Percentiles rank a stretch among this genome's conserved stretches.
These are phyloP conservation scores for Propithecus coquereli DNA, from an alignment of 2,113 vertebrate genomes.

Conservation along the genomic window DNA sequence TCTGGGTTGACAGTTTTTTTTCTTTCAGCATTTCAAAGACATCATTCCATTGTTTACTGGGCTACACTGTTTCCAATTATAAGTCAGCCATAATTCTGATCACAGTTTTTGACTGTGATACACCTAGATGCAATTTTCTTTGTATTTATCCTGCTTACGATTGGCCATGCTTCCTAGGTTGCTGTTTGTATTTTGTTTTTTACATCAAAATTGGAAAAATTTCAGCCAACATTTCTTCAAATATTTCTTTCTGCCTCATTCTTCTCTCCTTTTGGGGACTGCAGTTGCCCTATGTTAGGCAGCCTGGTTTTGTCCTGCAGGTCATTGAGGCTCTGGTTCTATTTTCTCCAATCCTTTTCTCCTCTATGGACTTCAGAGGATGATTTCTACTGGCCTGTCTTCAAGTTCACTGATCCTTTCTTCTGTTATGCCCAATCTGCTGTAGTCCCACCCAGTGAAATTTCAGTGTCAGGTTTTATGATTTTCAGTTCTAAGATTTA, in stretches of 20 bases:
- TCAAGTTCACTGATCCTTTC: background rate
- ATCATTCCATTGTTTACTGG: background rate
- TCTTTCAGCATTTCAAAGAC: background rate
- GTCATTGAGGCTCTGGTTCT: background rate
- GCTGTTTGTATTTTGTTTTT: background rate
- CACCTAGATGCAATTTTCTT: background rate
- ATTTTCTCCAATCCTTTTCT: background rate
- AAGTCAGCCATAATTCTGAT: background rate
- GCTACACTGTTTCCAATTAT: background rate
- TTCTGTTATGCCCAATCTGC: background rate
- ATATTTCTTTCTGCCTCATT: background rate
- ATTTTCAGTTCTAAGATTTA: constrained; percentile 2
- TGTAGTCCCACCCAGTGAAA: background rate
- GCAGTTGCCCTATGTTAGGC: background rate
- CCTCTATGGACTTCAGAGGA: background rate
- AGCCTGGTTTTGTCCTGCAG: background rate
- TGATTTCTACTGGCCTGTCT: background rate
- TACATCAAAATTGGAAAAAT: background rate
- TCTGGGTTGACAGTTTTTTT: background rate
- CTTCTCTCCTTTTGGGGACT: background rate
- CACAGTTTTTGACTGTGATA: background rate
- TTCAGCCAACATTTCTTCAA: background rate
- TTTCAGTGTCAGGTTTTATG: background rate
- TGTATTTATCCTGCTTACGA: background rate
- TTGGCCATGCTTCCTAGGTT: background rate